phyloP scores from a whole-genome alignment of 92 coral and sea anemone genomes.

The Zoanthus gigantus region DNA sequence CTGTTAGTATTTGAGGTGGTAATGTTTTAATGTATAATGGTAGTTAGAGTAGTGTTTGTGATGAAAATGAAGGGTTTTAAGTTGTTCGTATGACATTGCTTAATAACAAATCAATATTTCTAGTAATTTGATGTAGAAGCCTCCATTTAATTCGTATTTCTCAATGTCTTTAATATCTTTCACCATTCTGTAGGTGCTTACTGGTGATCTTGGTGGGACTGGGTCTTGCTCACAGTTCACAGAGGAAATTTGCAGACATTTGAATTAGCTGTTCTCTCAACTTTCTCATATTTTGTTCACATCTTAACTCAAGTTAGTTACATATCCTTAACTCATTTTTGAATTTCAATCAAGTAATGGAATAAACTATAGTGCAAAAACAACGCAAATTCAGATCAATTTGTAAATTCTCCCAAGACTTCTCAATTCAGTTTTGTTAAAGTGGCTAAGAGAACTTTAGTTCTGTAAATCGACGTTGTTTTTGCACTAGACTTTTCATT shows the following conservation, averaged over 20 bases:
- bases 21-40: neutral
- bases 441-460: no score
- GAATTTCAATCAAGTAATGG: neutral
- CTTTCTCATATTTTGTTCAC: neutral
- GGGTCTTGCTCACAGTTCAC: conserved; percentile 92
- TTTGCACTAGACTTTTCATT: no score
- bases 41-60: neutral
- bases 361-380: neutral
- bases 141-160: neutral
- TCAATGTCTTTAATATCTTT: no score
- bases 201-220: conserved; percentile 95
- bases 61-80: neutral
- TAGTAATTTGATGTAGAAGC: neutral
- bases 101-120: neutral
- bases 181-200: conserved; percentile 72
- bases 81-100: neutral
- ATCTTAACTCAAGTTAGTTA: neutral
- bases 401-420: no score
- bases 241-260: conserved; percentile 86
- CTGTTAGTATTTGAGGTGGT: neutral
- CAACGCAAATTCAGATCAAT: no score
- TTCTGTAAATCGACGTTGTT: no score
- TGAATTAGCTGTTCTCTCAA: conserved; percentile 24
- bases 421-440: no score
- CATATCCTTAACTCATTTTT: neutral